These are phyloP conservation scores for Timema cristinae DNA, from an alignment of 2,888 invertebrate genomes.

Conservation along the genomic window DNA sequence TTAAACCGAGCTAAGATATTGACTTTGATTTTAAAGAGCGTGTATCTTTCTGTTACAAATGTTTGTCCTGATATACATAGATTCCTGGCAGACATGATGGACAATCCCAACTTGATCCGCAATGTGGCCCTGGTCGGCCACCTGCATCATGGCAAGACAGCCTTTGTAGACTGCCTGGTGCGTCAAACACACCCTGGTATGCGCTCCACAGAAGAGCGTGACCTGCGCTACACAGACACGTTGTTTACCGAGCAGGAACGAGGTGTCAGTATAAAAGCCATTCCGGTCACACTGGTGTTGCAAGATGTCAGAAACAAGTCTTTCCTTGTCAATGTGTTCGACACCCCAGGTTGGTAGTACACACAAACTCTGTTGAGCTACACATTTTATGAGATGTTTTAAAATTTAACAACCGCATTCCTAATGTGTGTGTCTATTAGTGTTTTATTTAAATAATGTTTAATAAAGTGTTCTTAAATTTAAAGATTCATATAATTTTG, in stretches of 20 bases:
- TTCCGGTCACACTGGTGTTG: conserved; percentile 89
- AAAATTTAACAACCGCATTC: no score
- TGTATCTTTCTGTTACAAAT: no score
- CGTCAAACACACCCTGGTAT: conserved; percentile 96
- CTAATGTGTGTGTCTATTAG: not conserved
- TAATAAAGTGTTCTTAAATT: not conserved
- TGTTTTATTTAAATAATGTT: not conserved
- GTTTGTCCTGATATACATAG: conserved; percentile 40
- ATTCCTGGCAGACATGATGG: conserved; percentile 96
- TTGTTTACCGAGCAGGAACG: conserved; percentile 96
- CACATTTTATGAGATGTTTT: no score
- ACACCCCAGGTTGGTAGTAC: conserved; percentile 70
- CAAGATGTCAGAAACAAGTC: conserved; percentile 95
- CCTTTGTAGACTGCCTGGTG: conserved; percentile 94
- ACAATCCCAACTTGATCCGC: conserved; percentile 89
- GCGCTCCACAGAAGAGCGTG: conserved; percentile 64
- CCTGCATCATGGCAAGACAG: conserved; percentile 98
- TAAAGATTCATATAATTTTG: not conserved
- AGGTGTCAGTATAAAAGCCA: conserved; percentile 95
- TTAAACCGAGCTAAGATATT: no score
- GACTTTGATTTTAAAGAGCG: no score
- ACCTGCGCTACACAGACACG: conserved; percentile 90
- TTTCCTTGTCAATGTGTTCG: conserved; percentile 94
- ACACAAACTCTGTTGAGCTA: no score
- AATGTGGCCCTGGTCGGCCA: conserved; percentile 96